A percentile compares a stretch with the other conserved stretches of the same genome.
Evolutionary conservation across 2,888 invertebrate genomes (phyloP).

Genomic region (Noctua comes): DNA sequence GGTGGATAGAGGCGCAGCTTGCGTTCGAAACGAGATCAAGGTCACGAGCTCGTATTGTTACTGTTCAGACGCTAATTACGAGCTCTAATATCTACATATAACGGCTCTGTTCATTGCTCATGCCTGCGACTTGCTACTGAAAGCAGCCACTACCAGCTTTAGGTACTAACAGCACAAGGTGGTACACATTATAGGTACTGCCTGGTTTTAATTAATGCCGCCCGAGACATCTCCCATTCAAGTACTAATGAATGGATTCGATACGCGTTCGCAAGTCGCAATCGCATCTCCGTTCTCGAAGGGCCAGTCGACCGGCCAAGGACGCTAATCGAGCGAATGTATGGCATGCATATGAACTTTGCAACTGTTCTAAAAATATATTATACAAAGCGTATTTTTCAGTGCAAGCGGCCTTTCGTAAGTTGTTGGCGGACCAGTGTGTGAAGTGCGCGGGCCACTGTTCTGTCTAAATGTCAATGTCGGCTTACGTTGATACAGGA

Average conservation of each 20-base stretch:
- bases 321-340: constrained; percentile 79
- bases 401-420: constrained; percentile 72
- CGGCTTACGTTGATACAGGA: constrained; percentile 81
- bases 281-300: constrained; percentile 77
- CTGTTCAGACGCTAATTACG: constrained; percentile 81
- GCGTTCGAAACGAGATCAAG: constrained; percentile 83
- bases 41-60: constrained; percentile 81
- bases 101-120: constrained; percentile 58
- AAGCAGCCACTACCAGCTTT: constrained; percentile 38
- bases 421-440: constrained; percentile 71
- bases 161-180: constrained; percentile 15
- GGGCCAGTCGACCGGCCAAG: constrained; percentile 81
- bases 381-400: constrained; percentile 64
- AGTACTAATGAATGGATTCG: constrained; percentile 62
- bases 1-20: constrained; percentile 77
- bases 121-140: constrained; percentile 33
- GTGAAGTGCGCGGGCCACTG: constrained; percentile 62
- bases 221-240: constrained; percentile 59
- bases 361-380: constrained; percentile 73
- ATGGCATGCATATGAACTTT: constrained; percentile 74
- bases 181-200: not conserved
- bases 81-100: constrained; percentile 75
- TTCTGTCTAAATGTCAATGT: constrained; percentile 86
- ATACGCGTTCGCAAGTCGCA: constrained; percentile 65
- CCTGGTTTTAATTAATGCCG: constrained; percentile 28